phyloP scores from a whole-genome alignment of 2,113 vertebrate genomes.

The Larimichthys polyactis region DNA sequence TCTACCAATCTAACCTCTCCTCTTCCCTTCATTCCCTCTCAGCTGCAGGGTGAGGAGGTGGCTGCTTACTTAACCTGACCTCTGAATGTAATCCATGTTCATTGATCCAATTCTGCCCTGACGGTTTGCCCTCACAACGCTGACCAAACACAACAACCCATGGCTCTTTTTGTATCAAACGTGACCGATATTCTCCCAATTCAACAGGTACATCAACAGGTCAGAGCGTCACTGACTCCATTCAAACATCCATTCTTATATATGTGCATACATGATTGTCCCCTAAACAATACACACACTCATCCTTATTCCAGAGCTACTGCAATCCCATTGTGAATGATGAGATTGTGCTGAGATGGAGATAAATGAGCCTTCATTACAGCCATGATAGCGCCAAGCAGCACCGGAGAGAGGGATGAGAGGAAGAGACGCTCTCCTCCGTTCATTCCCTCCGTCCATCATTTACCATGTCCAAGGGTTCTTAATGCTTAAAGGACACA shows the following conservation, averaged over 20 bases:
- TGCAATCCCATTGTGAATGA: conserved; percentile 72
- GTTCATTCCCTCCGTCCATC: conserved; percentile 43
- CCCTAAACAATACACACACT: conserved; percentile 49
- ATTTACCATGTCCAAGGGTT: conserved; percentile 51
- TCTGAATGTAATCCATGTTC: conserved; percentile 51
- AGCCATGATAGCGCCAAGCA: conserved; percentile 65
- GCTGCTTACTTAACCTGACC: conserved; percentile 68
- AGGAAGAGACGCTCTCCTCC: conserved; percentile 33
- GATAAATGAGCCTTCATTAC: conserved; percentile 84
- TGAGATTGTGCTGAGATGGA: conserved; percentile 78
- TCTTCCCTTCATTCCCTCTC: conserved; percentile 23
- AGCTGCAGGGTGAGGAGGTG: conserved; percentile 30
- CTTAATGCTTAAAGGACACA: conserved; percentile 60
- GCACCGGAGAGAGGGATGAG: conserved; percentile 55
- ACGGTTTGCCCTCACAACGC: conserved; percentile 27
- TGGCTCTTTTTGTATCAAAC: conserved; percentile 6
- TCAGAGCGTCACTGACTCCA: conserved; percentile 9
- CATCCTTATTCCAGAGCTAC: conserved; percentile 63
- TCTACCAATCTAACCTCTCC: conserved; percentile 27
- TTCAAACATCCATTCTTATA: conserved; percentile 25
- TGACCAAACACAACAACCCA: conserved; percentile 46
- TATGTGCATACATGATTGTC: conserved; percentile 31
- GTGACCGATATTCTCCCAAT: conserved; percentile 18
- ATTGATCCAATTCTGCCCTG: conserved; percentile 50
- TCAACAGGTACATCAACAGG: conserved; percentile 67